Conservation (phyloP, 2,113 vertebrate genomes). For the Chaenocephalus aceratus region DNA sequence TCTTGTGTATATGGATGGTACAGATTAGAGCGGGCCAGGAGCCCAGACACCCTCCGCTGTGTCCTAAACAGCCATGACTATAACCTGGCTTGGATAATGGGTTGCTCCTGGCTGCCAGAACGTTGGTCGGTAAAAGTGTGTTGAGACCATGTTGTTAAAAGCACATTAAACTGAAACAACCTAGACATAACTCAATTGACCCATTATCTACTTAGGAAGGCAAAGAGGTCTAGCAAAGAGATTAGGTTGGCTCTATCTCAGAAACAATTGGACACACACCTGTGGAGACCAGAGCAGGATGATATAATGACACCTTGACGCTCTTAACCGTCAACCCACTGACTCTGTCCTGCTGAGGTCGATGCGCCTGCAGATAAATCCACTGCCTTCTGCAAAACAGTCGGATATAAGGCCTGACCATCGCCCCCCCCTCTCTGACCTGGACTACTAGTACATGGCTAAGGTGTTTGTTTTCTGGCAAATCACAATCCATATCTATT, state of each 20-base stretch:
- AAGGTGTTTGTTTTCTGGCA: slow-evolving; percentile 60
- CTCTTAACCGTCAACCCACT: slow-evolving; percentile 36
- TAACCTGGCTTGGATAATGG: slow-evolving; percentile 69
- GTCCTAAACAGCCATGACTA: slow-evolving; percentile 68
- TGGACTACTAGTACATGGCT: slow-evolving; percentile 1
- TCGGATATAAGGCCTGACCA: slow-evolving; percentile 37
- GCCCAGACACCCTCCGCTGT: slow-evolving; percentile 69
- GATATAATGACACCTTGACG: slow-evolving; percentile 60
- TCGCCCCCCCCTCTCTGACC: slow-evolving; percentile 27
- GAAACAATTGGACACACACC: slow-evolving; percentile 75
- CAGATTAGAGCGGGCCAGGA: slow-evolving; percentile 67
- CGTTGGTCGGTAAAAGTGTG: slow-evolving; percentile 57
- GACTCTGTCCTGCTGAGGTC: slow-evolving; percentile 56
- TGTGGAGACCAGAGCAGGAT: slow-evolving; percentile 52
- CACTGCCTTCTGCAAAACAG: slow-evolving; percentile 34
- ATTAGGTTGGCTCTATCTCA: slow-evolving; percentile 71
- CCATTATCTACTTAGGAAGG: slow-evolving; percentile 77
- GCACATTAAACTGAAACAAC: slow-evolving; percentile 76
- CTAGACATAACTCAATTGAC: slow-evolving; percentile 74
- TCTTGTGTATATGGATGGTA: slow-evolving; percentile 62
- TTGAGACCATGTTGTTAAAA: slow-evolving; percentile 68
- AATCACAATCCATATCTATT: slow-evolving; percentile 55
- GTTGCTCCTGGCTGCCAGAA: slow-evolving; percentile 62
- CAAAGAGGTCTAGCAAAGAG: slow-evolving; percentile 69
- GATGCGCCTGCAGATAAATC: slow-evolving; percentile 51